Conservation (phyloP, 2,113 vertebrate species). For the Dunckerocampus dactyliophorus region DNA sequence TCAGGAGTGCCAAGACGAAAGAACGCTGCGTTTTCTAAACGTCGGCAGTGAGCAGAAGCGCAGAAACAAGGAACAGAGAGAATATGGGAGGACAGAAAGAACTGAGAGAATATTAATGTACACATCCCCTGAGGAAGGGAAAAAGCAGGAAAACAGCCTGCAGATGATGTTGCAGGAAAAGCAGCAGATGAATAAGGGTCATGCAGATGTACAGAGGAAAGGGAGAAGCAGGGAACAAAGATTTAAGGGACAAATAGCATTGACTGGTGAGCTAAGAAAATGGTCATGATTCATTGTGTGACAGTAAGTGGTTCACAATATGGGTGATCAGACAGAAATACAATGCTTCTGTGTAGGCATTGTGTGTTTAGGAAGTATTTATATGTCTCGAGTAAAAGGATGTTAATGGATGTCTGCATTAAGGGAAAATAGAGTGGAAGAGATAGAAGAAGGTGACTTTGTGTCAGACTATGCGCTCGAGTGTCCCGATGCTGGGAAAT, state of each 20-base stretch:
- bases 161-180: conserved; percentile 51
- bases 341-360: conserved; percentile 20
- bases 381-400: conserved; percentile 41
- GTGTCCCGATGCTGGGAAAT: conserved; percentile 48
- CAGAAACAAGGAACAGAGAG: conserved; percentile 36
- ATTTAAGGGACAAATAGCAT: conserved; percentile 51
- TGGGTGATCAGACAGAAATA: conserved; percentile 32
- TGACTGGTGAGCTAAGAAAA: conserved; percentile 40
- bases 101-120: conserved; percentile 61
- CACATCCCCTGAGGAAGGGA: conserved; percentile 37
- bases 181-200: conserved; percentile 43
- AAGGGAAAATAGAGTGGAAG: conserved; percentile 19
- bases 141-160: conserved; percentile 34
- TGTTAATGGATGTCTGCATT: conserved; percentile 48
- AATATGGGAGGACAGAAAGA: conserved; percentile 44
- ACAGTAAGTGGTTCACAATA: conserved; percentile 49
- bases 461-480: conserved; percentile 25
- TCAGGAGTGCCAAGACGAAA: conserved; percentile 36
- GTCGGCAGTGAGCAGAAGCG: conserved; percentile 14
- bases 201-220: conserved; percentile 25
- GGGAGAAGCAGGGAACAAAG: conserved; percentile 29
- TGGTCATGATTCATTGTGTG: conserved; percentile 45
- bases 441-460: conserved; percentile 52
- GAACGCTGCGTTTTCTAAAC: conserved; percentile 4
- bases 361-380: conserved; percentile 42